Conservation (phyloP, 2,797 vertebrate genomes). For the Poeciliopsis gracilis region DNA sequence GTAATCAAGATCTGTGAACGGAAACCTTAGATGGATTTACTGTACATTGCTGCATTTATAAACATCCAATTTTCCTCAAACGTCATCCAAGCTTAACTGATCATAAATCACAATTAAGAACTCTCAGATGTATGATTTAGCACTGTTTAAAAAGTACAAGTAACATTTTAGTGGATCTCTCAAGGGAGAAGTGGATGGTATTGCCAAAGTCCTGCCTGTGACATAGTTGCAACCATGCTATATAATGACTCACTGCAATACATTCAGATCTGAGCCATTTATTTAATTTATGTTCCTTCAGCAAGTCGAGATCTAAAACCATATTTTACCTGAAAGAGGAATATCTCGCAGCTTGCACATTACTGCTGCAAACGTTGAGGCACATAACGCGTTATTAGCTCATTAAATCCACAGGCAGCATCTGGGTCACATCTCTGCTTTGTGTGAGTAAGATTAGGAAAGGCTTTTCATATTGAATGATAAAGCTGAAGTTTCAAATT, state of each 20-base stretch:
- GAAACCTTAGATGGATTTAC: slow-evolving; percentile 58
- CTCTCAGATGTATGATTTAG: slow-evolving; percentile 10
- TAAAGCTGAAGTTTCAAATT: slow-evolving; percentile 71
- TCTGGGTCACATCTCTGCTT: slow-evolving; percentile 74
- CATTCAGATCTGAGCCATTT: slow-evolving; percentile 42
- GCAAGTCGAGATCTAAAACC: slow-evolving; percentile 20
- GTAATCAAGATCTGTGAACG: slow-evolving; percentile 57
- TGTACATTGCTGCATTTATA: slow-evolving; percentile 32
- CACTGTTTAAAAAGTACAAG: slow-evolving; percentile 14
- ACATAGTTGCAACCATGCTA: slow-evolving; percentile 5
- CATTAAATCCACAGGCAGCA: slow-evolving; percentile 78
- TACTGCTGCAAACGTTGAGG: slow-evolving; percentile 67
- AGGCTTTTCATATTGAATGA: slow-evolving; percentile 58
- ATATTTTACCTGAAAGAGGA: slow-evolving; percentile 53
- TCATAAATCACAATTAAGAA: slow-evolving; percentile 42
- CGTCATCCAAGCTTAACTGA: slow-evolving; percentile 39
- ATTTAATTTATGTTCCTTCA: slow-evolving; percentile 43
- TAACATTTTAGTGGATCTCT: slow-evolving; percentile 27
- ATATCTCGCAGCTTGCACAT: slow-evolving; percentile 63
- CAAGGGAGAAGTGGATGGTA: slow-evolving; percentile 23
- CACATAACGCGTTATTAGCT: slow-evolving; percentile 73
- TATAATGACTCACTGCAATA: slow-evolving; percentile 13
- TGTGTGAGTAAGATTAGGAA: slow-evolving; percentile 56
- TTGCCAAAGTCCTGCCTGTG: slow-evolving; percentile 14
- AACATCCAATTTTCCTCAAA: slow-evolving; percentile 40